phyloP scores from a whole-genome alignment of 2,797 vertebrate species.

The Sarcophilus harrisii region DNA sequence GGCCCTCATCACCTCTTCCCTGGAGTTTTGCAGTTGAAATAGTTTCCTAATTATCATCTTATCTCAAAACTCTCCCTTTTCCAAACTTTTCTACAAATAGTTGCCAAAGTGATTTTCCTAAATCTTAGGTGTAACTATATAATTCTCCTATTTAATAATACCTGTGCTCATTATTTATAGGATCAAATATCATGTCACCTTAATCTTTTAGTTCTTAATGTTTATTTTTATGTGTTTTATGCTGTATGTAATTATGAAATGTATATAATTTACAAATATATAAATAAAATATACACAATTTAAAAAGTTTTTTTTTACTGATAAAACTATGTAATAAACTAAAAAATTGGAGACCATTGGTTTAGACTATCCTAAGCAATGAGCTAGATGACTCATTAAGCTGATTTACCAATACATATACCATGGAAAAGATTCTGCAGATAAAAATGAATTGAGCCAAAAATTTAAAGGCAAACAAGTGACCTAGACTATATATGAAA shows the following conservation, averaged over 20 bases:
- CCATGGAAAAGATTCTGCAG: not conserved
- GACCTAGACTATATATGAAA: not conserved
- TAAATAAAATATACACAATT: not conserved
- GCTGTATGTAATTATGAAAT: not conserved
- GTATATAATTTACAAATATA: not conserved
- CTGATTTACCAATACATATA: too few relatives aligned
- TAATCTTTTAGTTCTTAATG: not conserved
- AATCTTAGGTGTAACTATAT: too few relatives aligned
- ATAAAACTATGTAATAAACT: not conserved
- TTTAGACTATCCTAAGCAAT: not conserved
- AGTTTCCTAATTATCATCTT: not conserved
- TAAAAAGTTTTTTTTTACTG: not conserved
- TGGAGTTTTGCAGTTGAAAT: not conserved
- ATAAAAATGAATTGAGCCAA: not conserved
- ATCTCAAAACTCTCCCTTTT: not conserved
- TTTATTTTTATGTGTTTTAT: not conserved
- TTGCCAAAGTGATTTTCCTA: not conserved
- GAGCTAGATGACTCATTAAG: not conserved
- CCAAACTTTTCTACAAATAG: not conserved
- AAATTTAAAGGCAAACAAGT: not conserved
- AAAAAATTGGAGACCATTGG: not conserved
- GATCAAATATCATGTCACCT: not conserved
- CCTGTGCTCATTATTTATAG: not conserved
- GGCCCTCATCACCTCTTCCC: not conserved
- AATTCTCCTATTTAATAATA: not conserved